Base-by-base conservation (phyloP, 1,140 invertebrate species). In the Trichonephila clavipes region DNA sequence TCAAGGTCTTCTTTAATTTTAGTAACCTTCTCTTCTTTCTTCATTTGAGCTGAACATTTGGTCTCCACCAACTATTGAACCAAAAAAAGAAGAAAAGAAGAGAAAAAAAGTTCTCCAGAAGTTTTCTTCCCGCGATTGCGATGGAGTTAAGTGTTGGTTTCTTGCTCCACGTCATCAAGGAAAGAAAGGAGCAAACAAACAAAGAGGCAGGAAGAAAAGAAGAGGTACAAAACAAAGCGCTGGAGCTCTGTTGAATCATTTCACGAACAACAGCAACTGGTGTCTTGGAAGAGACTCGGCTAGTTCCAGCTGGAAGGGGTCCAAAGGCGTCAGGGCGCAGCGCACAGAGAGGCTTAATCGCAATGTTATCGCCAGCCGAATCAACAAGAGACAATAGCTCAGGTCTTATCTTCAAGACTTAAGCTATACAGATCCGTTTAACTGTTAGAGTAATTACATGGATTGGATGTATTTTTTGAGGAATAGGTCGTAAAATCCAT, bases 311-410 rank as follows among this genome's bases (percentile, higher is more conserved):
- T 88, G 87, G 87, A 69, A 10, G 1, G 6, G 19, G 87, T 16
- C 87, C 87, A 88, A 88, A 64, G 21, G 87, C 87, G 64, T 44
- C 82, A 59, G 58, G 24, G 44, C 21, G 24, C 10, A 85, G 82
- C n/a, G 24, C 82, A 85, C 21, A 24, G 28, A 14, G 66, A 40
- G 16, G 28, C 28, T 77, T 77, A 77, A 85, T 58, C 82, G 82
- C 44, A 85, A 12, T 16, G 51, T 85, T 51, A 85, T 59, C 44
- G 16, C 44, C 2, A 2, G 5, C 18, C 59, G 82, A 85, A 85
- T 85, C 82, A 58, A 21, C 40, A 58, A 59, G 51, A 59, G 44
- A 51, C 82, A 58, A 59, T 51, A 58, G 82, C 19, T 77, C 44
- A n/a, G 2, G 19, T 8, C 82, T 51, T 85, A 85, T 85, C 58